Base-by-base conservation (phyloP, 2,888 invertebrate genomes). In the Amiota mariae region DNA sequence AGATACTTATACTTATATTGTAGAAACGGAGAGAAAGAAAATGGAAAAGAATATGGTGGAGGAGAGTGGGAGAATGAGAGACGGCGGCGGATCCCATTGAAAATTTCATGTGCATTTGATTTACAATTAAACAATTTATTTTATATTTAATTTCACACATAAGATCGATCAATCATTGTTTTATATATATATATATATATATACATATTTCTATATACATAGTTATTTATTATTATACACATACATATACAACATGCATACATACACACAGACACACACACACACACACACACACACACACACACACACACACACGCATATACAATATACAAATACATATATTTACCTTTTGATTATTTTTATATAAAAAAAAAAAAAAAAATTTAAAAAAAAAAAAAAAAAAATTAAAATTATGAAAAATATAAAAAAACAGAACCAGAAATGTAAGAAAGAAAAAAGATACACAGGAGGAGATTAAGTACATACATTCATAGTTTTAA, bases 121-220 rank as follows among this genome's bases (percentile, higher is more conserved):
- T 59, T 47, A 54, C 12, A 51, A 51, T 51, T 51, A 51, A 51
- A 70, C 70, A 51, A 54, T 68, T 59, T 20, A 20, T 59, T 59
- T 59, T 59, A 59, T 59, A 12, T 18, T 18, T 59, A 59, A 59
- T 59, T 59, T 59, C 59, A 59, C 20, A 47, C 13, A 48, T 57
- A 59, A 59, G 61, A 46, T 79, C 36, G 36, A 75, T 9, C 48
- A 48, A 20, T 54, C 54, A 68, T 68, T 78, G 82, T 82, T 84
- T 78, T 85, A 85, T 76, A 81, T 84, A 78, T 85, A 83, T 84
- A 84, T 83, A 85, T 83, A 84, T 83, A 83, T 83, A 59, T 59
- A 20, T 59, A 59, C 8, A 36, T 36, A 36, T 36, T 4, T 20
- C 9, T 59, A 59, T 20, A 15, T 59, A 59, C 66, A 13, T 68